Conservation (phyloP, 2,888 invertebrate species). For the Molorchus minor region DNA sequence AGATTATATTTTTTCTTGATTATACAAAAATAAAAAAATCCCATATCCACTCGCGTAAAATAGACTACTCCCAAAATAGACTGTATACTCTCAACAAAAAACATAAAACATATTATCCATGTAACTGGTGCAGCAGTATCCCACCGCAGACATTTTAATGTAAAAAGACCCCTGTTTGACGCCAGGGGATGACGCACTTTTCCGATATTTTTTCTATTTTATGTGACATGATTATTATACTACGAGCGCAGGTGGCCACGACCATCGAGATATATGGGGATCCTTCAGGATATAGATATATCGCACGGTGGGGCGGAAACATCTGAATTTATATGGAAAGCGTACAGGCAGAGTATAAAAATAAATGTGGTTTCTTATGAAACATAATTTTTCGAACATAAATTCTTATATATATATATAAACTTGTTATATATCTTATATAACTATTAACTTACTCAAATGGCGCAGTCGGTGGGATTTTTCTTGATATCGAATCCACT, state of each 20-base stretch:
- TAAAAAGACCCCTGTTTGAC: slow-evolving; percentile 42
- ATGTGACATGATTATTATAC: slow-evolving; percentile 63
- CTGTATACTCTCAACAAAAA: too few relatives aligned
- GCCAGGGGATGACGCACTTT: slow-evolving; percentile 55
- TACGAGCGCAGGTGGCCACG: slow-evolving; percentile 59
- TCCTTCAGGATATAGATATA: slow-evolving; percentile 53
- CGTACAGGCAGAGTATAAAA: slow-evolving; percentile 20
- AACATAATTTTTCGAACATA: not conserved
- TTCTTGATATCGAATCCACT: too few relatives aligned
- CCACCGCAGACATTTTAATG: slow-evolving; percentile 48
- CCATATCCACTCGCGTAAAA: too few relatives aligned
- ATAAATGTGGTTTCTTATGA: not conserved
- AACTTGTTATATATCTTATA: too few relatives aligned
- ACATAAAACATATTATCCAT: too few relatives aligned
- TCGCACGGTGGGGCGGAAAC: slow-evolving; percentile 25
- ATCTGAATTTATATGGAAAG: slow-evolving; percentile 34
- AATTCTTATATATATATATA: not conserved
- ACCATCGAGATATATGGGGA: slow-evolving; percentile 55
- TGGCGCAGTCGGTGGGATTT: too few relatives aligned
- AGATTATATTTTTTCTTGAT: too few relatives aligned
- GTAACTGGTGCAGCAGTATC: too few relatives aligned
- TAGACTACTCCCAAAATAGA: too few relatives aligned
- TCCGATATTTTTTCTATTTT: slow-evolving; percentile 58
- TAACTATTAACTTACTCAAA: too few relatives aligned
- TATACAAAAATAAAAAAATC: too few relatives aligned